Percentiles rank a stretch among this genome's conserved stretches.
Evolutionary conservation across 2,888 invertebrate species (phyloP).

Genomic region (Psococerastis gibbosa): DNA sequence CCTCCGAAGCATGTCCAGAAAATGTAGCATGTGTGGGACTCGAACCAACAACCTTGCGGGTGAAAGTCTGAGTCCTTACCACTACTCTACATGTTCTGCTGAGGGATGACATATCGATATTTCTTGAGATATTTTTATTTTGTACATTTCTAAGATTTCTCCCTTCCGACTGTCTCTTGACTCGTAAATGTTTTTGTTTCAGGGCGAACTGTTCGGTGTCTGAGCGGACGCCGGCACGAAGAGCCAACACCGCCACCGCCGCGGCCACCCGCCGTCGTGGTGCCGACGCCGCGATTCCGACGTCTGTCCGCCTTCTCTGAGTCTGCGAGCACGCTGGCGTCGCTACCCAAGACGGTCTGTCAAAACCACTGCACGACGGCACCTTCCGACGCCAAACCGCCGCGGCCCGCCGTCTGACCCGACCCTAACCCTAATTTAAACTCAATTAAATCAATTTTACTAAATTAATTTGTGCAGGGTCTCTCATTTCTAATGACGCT

Average conservation of each 20-base stretch:
- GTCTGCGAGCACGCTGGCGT: conserved; percentile 1
- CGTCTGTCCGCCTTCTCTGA: conserved; percentile 9
- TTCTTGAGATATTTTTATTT: too few species aligned
- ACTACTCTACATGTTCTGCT: too few species aligned
- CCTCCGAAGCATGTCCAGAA: too few species aligned
- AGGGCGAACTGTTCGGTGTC: conserved; percentile 7
- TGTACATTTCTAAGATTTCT: too few species aligned
- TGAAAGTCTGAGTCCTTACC: too few species aligned
- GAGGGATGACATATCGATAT: too few species aligned
- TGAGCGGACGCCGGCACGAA: conserved; percentile 2
- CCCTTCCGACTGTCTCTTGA: neutral
- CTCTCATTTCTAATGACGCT: conserved; percentile 7
- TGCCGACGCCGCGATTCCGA: conserved; percentile 2
- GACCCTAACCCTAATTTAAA: conserved; percentile 6
- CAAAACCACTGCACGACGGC: conserved; percentile 7
- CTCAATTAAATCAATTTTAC: conserved; percentile 9
- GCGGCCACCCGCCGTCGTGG: conserved; percentile 2
- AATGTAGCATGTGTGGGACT: too few species aligned
- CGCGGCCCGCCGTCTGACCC: conserved; percentile 9
- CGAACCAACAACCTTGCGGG: too few species aligned
- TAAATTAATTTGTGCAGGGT: conserved; percentile 6
- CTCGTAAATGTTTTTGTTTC: neutral
- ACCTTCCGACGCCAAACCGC: conserved; percentile 1
- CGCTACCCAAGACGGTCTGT: conserved; percentile 8
- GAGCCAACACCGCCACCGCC: conserved; percentile 2